phyloP scores from a whole-genome alignment of 1,140 invertebrate species.

The Popillia japonica region DNA sequence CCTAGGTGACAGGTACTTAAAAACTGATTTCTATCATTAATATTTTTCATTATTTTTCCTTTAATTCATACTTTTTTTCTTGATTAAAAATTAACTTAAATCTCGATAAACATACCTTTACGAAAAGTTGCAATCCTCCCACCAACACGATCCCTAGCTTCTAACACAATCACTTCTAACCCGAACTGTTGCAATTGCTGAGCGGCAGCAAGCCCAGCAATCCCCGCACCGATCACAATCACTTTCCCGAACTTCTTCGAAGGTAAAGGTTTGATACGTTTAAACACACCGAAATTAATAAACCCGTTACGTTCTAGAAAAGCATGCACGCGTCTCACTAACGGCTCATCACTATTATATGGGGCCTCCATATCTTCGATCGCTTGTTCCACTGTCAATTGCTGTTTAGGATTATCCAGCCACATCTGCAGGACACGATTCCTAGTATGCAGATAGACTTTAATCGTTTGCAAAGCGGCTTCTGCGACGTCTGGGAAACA shows the following conservation, averaged over 20 bases:
- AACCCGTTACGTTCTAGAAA: constrained; percentile 96
- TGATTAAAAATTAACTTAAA: not conserved
- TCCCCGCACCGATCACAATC: constrained; percentile 94
- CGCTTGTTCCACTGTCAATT: constrained; percentile 85
- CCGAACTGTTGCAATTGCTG: constrained; percentile 95
- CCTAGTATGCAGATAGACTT: constrained; percentile 91
- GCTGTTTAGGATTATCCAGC: constrained; percentile 95
- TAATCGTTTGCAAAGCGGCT: constrained; percentile 82
- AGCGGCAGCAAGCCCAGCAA: constrained; percentile 92
- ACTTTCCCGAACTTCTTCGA: constrained; percentile 87
- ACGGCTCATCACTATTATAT: constrained; percentile 86
- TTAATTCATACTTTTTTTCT: no score
- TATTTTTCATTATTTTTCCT: not conserved
- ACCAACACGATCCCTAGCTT: constrained; percentile 94
- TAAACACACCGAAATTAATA: constrained; percentile 98
- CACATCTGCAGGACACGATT: constrained; percentile 96
- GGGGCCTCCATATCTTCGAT: constrained; percentile 86
- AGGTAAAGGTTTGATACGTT: constrained; percentile 79
- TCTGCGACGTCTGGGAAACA: constrained; percentile 92
- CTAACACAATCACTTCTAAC: constrained; percentile 93
- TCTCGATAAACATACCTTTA: constrained; percentile 68
- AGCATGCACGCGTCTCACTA: constrained; percentile 87
- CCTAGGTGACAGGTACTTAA: not conserved
- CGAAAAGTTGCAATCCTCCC: constrained; percentile 96
- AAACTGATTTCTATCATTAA: no score